A percentile compares a stretch with the other conserved stretches of the same genome.
phyloP scores from a whole-genome alignment of 1,140 invertebrate genomes.

The Cyclina sinensis region DNA sequence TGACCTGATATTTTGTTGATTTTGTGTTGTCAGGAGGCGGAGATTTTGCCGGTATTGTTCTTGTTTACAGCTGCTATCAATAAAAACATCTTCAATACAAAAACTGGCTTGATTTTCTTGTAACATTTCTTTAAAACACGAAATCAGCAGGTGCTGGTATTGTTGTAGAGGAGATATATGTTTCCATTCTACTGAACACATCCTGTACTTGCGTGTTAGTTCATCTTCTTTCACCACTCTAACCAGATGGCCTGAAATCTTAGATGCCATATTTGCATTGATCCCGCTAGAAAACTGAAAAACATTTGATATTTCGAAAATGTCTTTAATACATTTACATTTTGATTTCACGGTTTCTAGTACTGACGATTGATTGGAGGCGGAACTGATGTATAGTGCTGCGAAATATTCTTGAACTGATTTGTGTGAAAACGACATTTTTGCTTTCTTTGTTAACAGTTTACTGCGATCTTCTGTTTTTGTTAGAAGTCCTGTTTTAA shows the following conservation, averaged over 20 bases:
- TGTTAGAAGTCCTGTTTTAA: neutral
- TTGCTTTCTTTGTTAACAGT: neutral
- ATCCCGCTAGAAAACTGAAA: neutral
- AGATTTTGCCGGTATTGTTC: neutral
- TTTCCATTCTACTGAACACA: too few relatives aligned
- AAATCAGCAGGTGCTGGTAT: neutral
- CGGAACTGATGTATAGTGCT: neutral
- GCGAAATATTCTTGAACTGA: constrained; percentile 6
- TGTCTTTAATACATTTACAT: neutral
- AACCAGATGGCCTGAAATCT: neutral
- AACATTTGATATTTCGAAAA: neutral
- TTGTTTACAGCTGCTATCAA: neutral
- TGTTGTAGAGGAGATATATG: neutral
- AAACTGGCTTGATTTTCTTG: neutral
- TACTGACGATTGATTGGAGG: too few relatives aligned
- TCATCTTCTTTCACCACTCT: neutral
- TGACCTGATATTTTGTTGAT: neutral
- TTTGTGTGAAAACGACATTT: constrained; percentile 32
- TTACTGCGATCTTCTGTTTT: neutral
- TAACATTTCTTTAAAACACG: neutral
- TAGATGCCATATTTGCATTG: neutral
- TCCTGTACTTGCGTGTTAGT: neutral
- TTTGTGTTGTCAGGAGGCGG: neutral
- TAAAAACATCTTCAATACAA: neutral
- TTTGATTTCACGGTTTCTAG: neutral